Percentiles rank a stretch among this genome's conserved stretches.
Conservation (phyloP, 37 sponge, comb jelly and placozoan species). For the Chondrilla cf. caribensis region DNA sequence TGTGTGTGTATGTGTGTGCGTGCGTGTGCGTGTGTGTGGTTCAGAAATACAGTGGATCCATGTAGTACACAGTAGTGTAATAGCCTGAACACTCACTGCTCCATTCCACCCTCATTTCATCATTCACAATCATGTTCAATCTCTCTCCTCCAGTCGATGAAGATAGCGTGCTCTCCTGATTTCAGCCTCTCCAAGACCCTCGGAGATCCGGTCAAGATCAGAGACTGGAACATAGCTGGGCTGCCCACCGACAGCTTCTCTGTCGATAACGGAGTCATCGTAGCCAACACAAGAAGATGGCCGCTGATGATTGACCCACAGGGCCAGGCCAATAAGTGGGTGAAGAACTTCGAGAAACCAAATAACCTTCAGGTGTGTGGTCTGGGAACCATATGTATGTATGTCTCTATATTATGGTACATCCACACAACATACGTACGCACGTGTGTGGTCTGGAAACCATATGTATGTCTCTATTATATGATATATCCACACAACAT, state of each 20-base stretch:
- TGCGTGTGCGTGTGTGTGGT: background rate
- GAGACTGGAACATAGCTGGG: slow-evolving; percentile 98
- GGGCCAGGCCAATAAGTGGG: slow-evolving; percentile 99
- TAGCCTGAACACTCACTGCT: too few species aligned
- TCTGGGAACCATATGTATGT: background rate
- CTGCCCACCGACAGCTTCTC: slow-evolving; percentile 96
- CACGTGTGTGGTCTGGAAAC: background rate
- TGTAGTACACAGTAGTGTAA: too few species aligned
- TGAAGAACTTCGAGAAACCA: slow-evolving; percentile 91
- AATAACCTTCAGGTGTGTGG: slow-evolving; percentile 50
- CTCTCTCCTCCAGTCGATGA: slow-evolving; percentile 18
- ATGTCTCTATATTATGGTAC: background rate
- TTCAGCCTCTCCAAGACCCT: slow-evolving; percentile 89
- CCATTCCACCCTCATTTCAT: too few species aligned
- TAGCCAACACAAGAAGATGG: slow-evolving; percentile 96
- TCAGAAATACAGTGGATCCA: background rate
- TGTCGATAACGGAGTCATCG: slow-evolving; percentile 96
- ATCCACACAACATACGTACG: too few species aligned
- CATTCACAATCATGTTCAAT: too few species aligned
- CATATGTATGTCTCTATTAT: background rate
- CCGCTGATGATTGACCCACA: slow-evolving; percentile 99
- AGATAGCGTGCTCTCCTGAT: slow-evolving; percentile 82
- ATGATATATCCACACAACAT: background rate
- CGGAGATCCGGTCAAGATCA: slow-evolving; percentile 98
- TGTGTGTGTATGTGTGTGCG: background rate